Evolutionary conservation across 2,113 vertebrate genomes (phyloP), one percentile per base, ranked within the genome.

Genomic region (Scolopax mira): DNA sequence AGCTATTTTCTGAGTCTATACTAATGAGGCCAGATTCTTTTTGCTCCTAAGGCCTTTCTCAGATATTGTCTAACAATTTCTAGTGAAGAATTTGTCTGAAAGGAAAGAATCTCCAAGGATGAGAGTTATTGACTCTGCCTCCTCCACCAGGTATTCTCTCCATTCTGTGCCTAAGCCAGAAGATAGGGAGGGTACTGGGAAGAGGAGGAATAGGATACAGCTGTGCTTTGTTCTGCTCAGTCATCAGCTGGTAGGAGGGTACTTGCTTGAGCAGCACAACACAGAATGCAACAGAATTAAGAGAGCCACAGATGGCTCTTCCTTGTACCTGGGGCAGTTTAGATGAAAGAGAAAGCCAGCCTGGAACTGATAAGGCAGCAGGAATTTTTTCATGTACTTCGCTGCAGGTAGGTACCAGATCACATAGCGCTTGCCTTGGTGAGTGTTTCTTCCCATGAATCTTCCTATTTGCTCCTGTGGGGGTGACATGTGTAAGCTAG

Each of bases 191-290:
- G 42, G 30, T 78, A 67, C 46, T 94, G 71, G 72, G 74, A 85
- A 79, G 48, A 60, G 28, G 37, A 55, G 75, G 74, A 85, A 79
- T 60, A 64, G 28, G 37, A 55, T 81, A 41, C 90, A 94, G 57
- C 72, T 96, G 69, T 69, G 82, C 22, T 91, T 89, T 84, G n/a
- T 55, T 91, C 83, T 85, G 52, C 85, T 87, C 72, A 57, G 55
- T 93, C n/a, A 11, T 85, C 79, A 94, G 82, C 85, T 90, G 82
- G 39, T 91, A 71, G 23, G 90, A 78, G 74, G 60, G 51, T 64
- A 64, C 57, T 71, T 0, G 0, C 60, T 80, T 30, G 31, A 78
- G 62, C 60, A 84, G 60, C 55, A 39, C 74, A 72, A 52, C 25
- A 82, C 33, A 81, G 60, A 89, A 71, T 62, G 25, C 67, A 83